A percentile compares a stretch with the other conserved stretches of the same genome.
Conservation (phyloP, 2,113 vertebrate species). For the Notothenia coriiceps region DNA sequence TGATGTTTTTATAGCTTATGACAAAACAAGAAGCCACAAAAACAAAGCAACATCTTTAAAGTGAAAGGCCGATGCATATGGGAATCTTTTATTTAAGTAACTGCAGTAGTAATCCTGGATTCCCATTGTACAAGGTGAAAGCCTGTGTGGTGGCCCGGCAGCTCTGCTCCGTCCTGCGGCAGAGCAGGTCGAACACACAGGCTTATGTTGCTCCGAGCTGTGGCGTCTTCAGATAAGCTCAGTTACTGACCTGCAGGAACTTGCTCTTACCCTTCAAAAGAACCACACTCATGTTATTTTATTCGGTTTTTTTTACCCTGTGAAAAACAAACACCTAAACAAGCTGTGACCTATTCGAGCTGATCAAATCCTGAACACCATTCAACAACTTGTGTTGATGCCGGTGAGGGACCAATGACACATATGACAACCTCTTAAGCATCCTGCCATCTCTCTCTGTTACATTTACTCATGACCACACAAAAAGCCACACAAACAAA, state of each 20-base stretch:
- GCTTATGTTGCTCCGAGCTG: conserved; percentile 65
- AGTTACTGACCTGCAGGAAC: conserved; percentile 86
- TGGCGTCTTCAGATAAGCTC: conserved; percentile 73
- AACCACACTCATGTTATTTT: conserved; percentile 60
- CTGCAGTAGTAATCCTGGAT: conserved; percentile 66
- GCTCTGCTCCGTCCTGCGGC: conserved; percentile 61
- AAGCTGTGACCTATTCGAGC: conserved; percentile 56
- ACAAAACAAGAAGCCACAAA: conserved; percentile 82
- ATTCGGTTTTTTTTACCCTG: conserved; percentile 65
- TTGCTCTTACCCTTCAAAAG: conserved; percentile 65
- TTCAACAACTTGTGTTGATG: conserved; percentile 46
- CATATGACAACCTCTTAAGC: conserved; percentile 47
- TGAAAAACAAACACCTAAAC: conserved; percentile 73
- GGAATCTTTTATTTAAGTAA: conserved; percentile 73
- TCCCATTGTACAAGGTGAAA: conserved; percentile 69
- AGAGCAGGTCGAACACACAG: conserved; percentile 67
- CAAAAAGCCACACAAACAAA: conserved; percentile 24
- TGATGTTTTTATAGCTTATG: conserved; percentile 83
- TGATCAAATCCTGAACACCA: conserved; percentile 55
- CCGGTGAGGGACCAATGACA: conserved; percentile 54
- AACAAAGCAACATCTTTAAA: conserved; percentile 76
- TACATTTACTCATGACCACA: conserved; percentile 27
- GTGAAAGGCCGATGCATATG: conserved; percentile 80
- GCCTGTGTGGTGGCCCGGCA: conserved; percentile 67
- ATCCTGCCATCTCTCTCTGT: conserved; percentile 27